These are phyloP conservation scores for Montipora capitata DNA, from an alignment of 92 coral and sea anemone genomes.

Conservation along the genomic window DNA sequence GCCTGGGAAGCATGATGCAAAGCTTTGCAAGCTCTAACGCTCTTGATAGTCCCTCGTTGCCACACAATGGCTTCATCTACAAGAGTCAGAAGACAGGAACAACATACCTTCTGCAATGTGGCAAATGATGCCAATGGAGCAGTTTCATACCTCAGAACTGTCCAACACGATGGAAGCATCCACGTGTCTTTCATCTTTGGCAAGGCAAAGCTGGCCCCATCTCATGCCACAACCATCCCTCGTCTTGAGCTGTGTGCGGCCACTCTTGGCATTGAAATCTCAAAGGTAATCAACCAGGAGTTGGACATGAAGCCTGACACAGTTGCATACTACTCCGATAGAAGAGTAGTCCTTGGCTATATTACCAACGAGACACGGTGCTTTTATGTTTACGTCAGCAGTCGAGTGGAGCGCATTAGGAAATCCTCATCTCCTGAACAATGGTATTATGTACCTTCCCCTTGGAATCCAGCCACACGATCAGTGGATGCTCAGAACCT, in stretches of 20 bases:
- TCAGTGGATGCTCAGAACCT: no score
- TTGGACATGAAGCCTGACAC: not conserved
- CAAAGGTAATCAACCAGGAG: not conserved
- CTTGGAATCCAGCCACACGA: conserved; percentile 29
- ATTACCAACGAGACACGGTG: not conserved
- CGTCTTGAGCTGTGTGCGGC: conserved; percentile 13
- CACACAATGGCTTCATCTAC: conserved; percentile 16
- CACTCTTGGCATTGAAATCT: not conserved
- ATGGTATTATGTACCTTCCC: not conserved
- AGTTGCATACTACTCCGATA: not conserved
- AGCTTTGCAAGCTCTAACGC: conserved; percentile 8
- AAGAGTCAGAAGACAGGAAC: not conserved
- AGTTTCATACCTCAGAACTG: not conserved
- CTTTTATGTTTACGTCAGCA: not conserved
- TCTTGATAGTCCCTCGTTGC: conserved; percentile 17
- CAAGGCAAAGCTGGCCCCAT: not conserved
- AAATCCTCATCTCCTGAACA: conserved; percentile 16
- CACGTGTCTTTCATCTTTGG: not conserved
- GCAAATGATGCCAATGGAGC: not conserved
- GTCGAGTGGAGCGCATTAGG: not conserved
- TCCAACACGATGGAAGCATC: not conserved
- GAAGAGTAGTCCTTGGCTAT: not conserved
- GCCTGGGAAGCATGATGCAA: conserved; percentile 46
- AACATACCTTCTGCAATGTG: conserved; percentile 2
- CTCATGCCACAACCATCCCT: conserved; percentile 5